phyloP scores from a whole-genome alignment of 2,113 vertebrate species.

The Manacus vitellinus region DNA sequence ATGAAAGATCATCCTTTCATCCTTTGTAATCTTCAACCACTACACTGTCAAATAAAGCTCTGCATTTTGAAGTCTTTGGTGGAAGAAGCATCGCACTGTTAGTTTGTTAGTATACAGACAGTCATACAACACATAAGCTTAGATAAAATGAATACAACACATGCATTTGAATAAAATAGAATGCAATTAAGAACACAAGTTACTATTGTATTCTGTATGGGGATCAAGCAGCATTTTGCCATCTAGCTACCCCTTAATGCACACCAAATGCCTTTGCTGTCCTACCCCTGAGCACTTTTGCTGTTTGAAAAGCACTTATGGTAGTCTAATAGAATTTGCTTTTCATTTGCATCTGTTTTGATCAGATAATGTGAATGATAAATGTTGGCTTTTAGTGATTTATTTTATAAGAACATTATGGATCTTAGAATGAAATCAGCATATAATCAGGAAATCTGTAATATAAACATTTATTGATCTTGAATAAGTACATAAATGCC shows the following conservation, averaged over 20 bases:
- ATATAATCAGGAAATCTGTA: constrained; percentile 27
- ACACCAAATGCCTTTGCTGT: neutral
- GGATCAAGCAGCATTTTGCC: neutral
- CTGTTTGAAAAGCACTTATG: constrained; percentile 1
- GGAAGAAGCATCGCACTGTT: neutral
- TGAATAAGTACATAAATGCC: neutral
- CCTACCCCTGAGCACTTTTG: constrained; percentile 1
- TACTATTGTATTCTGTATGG: neutral
- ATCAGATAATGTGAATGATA: neutral
- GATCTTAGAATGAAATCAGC: constrained; percentile 7
- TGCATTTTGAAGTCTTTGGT: neutral
- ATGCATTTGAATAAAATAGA: neutral
- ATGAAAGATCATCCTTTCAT: constrained; percentile 32
- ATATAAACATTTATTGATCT: neutral
- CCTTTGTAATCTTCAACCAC: constrained; percentile 41
- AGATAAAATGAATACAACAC: neutral
- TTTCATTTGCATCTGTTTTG: constrained; percentile 33
- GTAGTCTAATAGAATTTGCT: neutral
- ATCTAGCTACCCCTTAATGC: neutral
- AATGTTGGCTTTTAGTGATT: constrained; percentile 5
- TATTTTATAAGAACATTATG: constrained; percentile 35
- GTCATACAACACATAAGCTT: neutral
- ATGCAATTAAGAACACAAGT: neutral
- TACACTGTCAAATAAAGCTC: constrained; percentile 28
- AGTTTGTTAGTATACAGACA: neutral